A percentile compares a stretch with the other conserved stretches of the same genome.
phyloP scores from a whole-genome alignment of 2,888 invertebrate genomes.

The Xanthia icteritia region DNA sequence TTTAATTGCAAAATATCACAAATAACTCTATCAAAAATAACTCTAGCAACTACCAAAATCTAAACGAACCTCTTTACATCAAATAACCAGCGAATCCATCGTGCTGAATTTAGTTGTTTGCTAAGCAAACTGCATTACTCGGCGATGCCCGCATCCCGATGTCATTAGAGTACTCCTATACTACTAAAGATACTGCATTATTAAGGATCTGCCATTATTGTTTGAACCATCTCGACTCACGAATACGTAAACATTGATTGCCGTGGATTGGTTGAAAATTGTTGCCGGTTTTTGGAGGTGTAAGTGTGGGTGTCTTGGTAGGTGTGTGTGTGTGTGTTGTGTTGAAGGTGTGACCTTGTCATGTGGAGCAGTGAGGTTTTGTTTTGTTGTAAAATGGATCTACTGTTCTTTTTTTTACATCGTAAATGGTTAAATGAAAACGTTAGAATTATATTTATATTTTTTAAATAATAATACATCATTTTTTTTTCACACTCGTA shows the following conservation, averaged over 20 bases:
- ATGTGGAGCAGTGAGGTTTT: neutral
- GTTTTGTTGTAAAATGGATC: neutral
- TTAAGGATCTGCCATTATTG: constrained; percentile 28
- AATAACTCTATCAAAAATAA: too few relatives aligned
- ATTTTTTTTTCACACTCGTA: too few relatives aligned
- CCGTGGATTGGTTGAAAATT: neutral
- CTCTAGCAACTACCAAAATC: neutral
- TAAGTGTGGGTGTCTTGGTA: too few relatives aligned
- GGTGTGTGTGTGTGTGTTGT: neutral
- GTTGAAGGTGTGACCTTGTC: neutral
- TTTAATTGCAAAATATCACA: too few relatives aligned
- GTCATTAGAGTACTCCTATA: constrained; percentile 45
- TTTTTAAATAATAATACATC: neutral
- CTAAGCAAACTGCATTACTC: constrained; percentile 55
- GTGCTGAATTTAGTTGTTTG: constrained; percentile 47
- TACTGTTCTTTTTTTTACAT: neutral
- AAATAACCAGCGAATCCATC: neutral
- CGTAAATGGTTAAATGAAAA: neutral
- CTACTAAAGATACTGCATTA: constrained; percentile 6
- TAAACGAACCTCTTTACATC: neutral
- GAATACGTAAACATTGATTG: constrained; percentile 6
- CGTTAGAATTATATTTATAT: neutral
- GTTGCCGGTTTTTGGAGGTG: neutral
- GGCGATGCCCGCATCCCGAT: constrained; percentile 44
- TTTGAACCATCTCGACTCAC: constrained; percentile 7